Evolutionary conservation across 2,797 vertebrate genomes (phyloP).

Genomic region (Sternotherus odoratus): DNA sequence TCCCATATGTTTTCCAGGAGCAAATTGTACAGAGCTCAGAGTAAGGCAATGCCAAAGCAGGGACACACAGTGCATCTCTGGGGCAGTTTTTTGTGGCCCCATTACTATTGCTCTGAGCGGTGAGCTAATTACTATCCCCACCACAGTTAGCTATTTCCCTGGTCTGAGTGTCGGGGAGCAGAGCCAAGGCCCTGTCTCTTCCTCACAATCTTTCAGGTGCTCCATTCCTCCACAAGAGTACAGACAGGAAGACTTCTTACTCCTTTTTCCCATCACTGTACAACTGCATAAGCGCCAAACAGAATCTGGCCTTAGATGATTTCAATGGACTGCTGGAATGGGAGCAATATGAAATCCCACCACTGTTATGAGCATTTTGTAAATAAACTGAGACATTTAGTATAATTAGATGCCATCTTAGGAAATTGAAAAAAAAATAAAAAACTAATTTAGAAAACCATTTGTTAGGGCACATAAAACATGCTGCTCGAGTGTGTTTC

Average conservation of each 20-base stretch:
- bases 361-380: constrained; percentile 60
- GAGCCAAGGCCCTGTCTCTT: neutral
- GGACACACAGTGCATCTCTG: neutral
- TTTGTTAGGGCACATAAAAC: constrained; percentile 64
- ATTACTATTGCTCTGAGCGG: neutral
- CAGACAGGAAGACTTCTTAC: neutral
- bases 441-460: constrained; percentile 65
- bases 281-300: constrained; percentile 1
- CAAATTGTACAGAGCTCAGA: neutral
- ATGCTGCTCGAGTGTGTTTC: constrained; percentile 60
- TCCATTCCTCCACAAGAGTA: rapidly evolving
- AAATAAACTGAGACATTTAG: constrained; percentile 73
- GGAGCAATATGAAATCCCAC: constrained; percentile 62
- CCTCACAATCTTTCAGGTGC: neutral
- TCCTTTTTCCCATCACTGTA: neutral
- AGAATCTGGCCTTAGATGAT: constrained; percentile 22
- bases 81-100: neutral
- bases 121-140: neutral
- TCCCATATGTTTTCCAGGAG: neutral
- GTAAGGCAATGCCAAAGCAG: neutral
- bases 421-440: constrained; percentile 43
- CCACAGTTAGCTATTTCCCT: neutral
- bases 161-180: neutral
- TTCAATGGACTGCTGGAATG: constrained; percentile 34
- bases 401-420: constrained; percentile 72